These are phyloP conservation scores for Mallotus villosus DNA, from an alignment of 2,797 vertebrate genomes.

Conservation along the genomic window DNA sequence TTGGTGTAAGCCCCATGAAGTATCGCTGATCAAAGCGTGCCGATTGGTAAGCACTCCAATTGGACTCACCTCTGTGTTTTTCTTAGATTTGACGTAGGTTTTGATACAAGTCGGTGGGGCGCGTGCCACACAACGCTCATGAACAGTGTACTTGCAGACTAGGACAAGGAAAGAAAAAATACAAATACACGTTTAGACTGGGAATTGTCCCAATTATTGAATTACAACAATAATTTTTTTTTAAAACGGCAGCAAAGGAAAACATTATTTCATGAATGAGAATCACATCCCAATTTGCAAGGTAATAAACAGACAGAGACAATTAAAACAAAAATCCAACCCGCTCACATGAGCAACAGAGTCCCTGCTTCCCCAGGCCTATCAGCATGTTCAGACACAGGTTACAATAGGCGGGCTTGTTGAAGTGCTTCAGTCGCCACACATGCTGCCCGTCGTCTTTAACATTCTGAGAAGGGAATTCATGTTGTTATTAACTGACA, in stretches of 20 bases:
- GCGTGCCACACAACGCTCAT: constrained; percentile 88
- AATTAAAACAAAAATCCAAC: not conserved
- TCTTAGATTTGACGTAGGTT: constrained; percentile 93
- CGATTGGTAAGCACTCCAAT: constrained; percentile 61
- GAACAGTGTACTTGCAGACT: constrained; percentile 96
- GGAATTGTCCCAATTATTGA: no score
- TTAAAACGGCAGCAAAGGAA: not conserved
- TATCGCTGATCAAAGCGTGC: constrained; percentile 60
- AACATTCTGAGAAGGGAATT: constrained; percentile 80
- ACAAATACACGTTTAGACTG: not conserved
- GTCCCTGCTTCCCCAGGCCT: constrained; percentile 93
- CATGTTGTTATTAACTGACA: not conserved
- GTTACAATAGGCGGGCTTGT: constrained; percentile 96
- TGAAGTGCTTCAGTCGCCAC: constrained; percentile 96
- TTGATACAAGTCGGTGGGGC: constrained; percentile 91
- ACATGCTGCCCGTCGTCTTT: constrained; percentile 95
- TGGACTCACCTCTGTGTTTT: constrained; percentile 88
- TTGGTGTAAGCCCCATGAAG: constrained; percentile 50
- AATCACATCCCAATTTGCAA: no score
- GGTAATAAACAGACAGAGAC: no score
- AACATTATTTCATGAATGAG: not conserved
- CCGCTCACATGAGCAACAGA: constrained; percentile 92
- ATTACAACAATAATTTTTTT: not conserved
- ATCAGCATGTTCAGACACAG: constrained; percentile 95
- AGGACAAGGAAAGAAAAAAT: constrained; percentile 9